Conservation (phyloP, 2,797 vertebrate genomes). For the Hippocampus kuda region DNA sequence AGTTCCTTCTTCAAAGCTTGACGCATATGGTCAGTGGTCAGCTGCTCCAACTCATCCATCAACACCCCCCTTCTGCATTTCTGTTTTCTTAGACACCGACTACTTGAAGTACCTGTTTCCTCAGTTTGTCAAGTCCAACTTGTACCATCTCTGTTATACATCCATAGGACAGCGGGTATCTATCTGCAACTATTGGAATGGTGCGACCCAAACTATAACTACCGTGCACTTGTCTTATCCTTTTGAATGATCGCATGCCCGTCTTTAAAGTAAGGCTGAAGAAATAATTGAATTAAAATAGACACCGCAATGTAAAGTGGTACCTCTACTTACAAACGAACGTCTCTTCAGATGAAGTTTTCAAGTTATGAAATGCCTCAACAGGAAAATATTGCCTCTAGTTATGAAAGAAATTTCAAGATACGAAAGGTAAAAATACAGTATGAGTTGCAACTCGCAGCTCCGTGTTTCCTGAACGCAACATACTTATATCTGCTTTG, state of each 20-base stretch:
- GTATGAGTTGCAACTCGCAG: too few species aligned
- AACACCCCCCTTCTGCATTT: neutral
- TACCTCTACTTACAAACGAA: too few species aligned
- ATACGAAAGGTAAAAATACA: too few species aligned
- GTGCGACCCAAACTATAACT: constrained; percentile 50
- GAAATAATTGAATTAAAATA: too few species aligned
- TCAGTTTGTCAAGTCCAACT: constrained; percentile 75
- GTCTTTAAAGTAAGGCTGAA: too few species aligned
- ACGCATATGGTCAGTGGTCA: neutral
- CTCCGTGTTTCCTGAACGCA: too few species aligned
- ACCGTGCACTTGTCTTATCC: neutral
- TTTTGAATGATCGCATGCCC: neutral
- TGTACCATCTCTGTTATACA: constrained; percentile 82
- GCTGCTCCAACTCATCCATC: neutral
- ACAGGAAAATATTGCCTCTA: too few species aligned
- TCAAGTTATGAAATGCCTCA: too few species aligned
- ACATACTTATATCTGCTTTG: too few species aligned
- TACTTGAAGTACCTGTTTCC: constrained; percentile 86
- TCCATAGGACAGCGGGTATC: constrained; percentile 77
- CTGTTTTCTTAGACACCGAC: constrained; percentile 70
- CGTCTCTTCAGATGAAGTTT: too few species aligned
- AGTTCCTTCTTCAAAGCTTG: constrained; percentile 21
- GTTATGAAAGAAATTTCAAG: too few species aligned
- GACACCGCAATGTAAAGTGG: too few species aligned
- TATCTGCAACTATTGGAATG: constrained; percentile 93